Base-by-base conservation (phyloP, 1,140 invertebrate species). In the Lepidotrigona ventralis region DNA sequence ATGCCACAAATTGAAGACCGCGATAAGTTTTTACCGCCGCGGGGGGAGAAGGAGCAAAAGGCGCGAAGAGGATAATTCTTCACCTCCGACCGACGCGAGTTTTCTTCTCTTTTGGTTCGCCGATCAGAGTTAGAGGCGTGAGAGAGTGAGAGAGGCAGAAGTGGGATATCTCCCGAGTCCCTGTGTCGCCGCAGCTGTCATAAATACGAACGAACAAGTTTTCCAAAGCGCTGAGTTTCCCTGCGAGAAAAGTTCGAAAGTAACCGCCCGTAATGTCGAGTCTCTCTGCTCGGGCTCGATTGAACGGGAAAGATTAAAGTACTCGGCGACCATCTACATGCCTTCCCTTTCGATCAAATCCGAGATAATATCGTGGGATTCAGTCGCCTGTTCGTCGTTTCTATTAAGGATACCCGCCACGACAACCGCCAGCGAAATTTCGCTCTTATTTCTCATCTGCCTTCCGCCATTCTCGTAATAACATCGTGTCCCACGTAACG, bases 141-240 rank as follows among this genome's bases (percentile, higher is more conserved):
- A 2, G 11, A 53, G 23, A 14, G 77, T 26, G 66, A 33, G 33
- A 73, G 66, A 54, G 79, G 14, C 15, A 6, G 46, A 51, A 33
- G 71, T 71, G 73, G 71, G 78, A 72, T 80, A 74, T 75, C 39
- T 46, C 64, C 64, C 5, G 72, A 33, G 51, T 60, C 81, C 76
- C 72, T 54, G 46, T 72, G 81, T 70, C 79, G 33, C 81, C 86
- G 73, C 66, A 80, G 79, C 71, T 83, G 85, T 86, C 81, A 87
- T 88, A 87, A 88, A 88, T 87, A 88, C 85, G 74, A 76, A 80
- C 74, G 77, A 87, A 74, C 77, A 86, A 88, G 86, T 87, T 87
- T 69, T 33, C 51, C 39, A 33, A 73, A 79, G 66, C 75, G 72
- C 58, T 39, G 71, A 46, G 75, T 79, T 86, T 80, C 77, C 81